These are phyloP conservation scores for Narcine bancroftii DNA, from an alignment of 2,113 vertebrate genomes.

Conservation along the genomic window DNA sequence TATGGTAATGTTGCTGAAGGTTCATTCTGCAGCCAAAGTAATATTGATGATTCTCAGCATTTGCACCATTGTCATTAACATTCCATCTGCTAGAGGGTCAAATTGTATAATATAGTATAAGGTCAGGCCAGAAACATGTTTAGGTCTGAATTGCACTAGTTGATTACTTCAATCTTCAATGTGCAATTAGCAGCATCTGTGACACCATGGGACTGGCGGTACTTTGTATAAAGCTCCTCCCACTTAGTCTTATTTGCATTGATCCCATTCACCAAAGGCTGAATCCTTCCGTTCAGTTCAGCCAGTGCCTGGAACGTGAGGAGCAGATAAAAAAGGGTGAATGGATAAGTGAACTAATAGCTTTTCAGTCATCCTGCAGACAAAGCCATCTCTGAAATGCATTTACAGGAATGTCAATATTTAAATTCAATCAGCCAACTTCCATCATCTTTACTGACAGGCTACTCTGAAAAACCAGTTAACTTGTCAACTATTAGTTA, in stretches of 20 bases:
- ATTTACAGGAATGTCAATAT: neutral
- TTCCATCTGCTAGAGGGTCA: constrained; percentile 33
- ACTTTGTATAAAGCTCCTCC: constrained; percentile 57
- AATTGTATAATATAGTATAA: neutral
- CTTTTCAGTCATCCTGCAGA: neutral
- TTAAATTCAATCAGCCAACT: neutral
- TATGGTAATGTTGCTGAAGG: constrained; percentile 20
- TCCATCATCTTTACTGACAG: neutral
- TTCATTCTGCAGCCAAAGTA: constrained; percentile 31
- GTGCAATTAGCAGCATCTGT: constrained; percentile 36
- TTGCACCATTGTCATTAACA: constrained; percentile 30
- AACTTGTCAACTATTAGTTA: neutral
- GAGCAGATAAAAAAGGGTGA: neutral
- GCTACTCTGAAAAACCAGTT: neutral
- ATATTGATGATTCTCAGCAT: constrained; percentile 28
- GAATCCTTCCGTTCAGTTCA: constrained; percentile 60
- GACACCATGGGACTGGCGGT: constrained; percentile 45
- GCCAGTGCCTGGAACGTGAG: constrained; percentile 50
- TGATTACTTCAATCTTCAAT: constrained; percentile 33
- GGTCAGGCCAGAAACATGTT: constrained; percentile 29
- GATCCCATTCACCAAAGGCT: constrained; percentile 64
- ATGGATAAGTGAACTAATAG: neutral
- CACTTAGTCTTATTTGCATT: constrained; percentile 60
- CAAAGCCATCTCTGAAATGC: neutral
- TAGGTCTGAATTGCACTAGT: constrained; percentile 31